Base-by-base conservation (phyloP, 2,797 vertebrate species). In the Leptatherina wallacei region DNA sequence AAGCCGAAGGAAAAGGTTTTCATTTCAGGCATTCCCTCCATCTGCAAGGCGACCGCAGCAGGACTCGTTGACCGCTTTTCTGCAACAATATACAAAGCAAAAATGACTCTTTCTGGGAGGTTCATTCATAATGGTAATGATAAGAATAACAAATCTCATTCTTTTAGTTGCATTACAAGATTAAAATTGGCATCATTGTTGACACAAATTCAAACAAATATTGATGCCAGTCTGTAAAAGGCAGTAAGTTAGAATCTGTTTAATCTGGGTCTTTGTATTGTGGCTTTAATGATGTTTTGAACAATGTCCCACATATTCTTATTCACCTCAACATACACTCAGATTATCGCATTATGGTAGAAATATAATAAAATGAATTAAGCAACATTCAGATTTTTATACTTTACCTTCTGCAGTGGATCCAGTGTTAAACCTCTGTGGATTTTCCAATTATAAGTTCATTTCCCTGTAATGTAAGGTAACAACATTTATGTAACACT, bases 371-470 rank as follows among this genome's bases (percentile, higher is more conserved):
- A 35, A 35, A 35, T 35, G 33, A 35, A 8, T 35, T 35, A 35
- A 35, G 8, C 9, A 60, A 4, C 5, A 14, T 60, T 27, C 3
- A 42, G 24, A 57, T 32, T 27, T 54, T 47, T 55, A 32, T 16
- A 40, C 2, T 52, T 42, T 40, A 30, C 27, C 87, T 73, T 52
- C 22, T 32, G 35, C 30, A 40, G 29, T 12, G 1, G 61, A 73
- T 78, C 59, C 59, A 49, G 5, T 10, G 42, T 89, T 77, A 93
- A 56, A 93, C 92, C 71, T 92, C 85, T 55, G 92, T 93, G 59
- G 92, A 92, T 88, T 91, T 93, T 62, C 88, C 79, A 0, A 88
- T 84, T n/a, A 75, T 47, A 32, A 85, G 63, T 57, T 68, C 76
- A 65, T 85, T 81, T 52, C 47, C 60, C 92, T 93, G 82, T 24